Evolutionary conservation across 2,888 invertebrate species (phyloP).

Genomic region (Adelphocoris suturalis): DNA sequence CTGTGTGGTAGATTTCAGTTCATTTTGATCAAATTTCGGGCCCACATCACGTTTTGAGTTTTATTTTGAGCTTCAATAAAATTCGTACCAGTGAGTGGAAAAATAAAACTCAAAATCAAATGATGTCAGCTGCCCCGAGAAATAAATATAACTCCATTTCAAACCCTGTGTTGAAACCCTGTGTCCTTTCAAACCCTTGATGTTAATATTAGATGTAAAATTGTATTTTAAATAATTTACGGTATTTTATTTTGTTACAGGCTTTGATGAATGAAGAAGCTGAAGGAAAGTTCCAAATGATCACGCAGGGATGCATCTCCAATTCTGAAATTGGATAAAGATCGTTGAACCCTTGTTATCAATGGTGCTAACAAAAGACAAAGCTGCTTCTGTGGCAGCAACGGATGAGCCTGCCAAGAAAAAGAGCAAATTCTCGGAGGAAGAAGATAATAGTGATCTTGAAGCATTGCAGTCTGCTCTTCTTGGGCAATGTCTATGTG

Average conservation of each 20-base stretch:
- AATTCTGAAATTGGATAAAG: constrained; percentile 64
- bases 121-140: too few relatives aligned
- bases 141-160: too few relatives aligned
- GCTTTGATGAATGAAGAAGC: constrained; percentile 26
- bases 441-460: constrained; percentile 79
- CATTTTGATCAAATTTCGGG: too few relatives aligned
- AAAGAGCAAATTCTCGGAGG: constrained; percentile 82
- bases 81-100: too few relatives aligned
- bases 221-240: not conserved
- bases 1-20: too few relatives aligned
- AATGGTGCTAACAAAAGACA: constrained; percentile 77
- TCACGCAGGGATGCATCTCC: constrained; percentile 30
- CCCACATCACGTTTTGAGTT: too few relatives aligned
- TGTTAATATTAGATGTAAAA: too few relatives aligned
- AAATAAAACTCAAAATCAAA: too few relatives aligned
- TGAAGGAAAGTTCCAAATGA: constrained; percentile 41
- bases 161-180: too few relatives aligned
- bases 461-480: constrained; percentile 84
- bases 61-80: too few relatives aligned
- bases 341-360: not conserved
- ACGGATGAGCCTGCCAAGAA: constrained; percentile 93
- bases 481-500: constrained; percentile 89
- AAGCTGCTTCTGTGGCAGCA: constrained; percentile 81
- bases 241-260: constrained; percentile 14
- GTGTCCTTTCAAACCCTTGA: too few relatives aligned